Percentiles rank a stretch among this genome's conserved stretches.
Conservation (phyloP, 2,888 invertebrate genomes). For the Athalia rosae region DNA sequence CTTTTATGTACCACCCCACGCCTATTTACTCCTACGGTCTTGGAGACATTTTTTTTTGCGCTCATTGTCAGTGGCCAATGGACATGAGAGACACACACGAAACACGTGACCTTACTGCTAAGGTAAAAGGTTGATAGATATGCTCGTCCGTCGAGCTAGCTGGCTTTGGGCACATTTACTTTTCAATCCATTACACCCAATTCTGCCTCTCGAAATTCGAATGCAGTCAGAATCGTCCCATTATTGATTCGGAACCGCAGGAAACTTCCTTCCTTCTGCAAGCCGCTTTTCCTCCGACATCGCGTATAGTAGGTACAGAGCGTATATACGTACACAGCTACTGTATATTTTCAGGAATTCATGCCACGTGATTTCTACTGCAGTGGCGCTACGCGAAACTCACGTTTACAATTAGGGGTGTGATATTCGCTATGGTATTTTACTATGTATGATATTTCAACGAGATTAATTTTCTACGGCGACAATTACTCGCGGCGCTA, state of each 20-base stretch:
- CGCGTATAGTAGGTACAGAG: too few species aligned
- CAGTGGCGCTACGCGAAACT: too few species aligned
- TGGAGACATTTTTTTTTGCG: too few species aligned
- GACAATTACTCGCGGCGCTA: too few species aligned
- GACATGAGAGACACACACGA: constrained; percentile 15
- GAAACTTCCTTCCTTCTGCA: constrained; percentile 12
- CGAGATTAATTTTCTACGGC: too few species aligned
- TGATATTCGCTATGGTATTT: too few species aligned
- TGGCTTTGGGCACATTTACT: constrained; percentile 17
- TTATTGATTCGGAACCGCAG: constrained; percentile 29
- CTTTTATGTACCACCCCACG: too few species aligned
- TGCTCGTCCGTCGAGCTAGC: constrained; percentile 4
- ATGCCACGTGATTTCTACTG: too few species aligned
- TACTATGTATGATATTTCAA: too few species aligned
- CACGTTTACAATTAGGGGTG: too few species aligned
- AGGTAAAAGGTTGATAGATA: constrained; percentile 23
- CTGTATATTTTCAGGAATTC: too few species aligned
- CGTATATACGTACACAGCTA: neutral
- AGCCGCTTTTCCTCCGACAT: neutral
- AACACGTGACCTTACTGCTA: constrained; percentile 26
- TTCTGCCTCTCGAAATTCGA: neutral
- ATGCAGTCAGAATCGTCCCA: constrained; percentile 29
- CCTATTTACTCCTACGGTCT: too few species aligned
- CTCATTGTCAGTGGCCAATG: neutral
- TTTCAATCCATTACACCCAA: constrained; percentile 29